Evolutionary conservation across 2,113 vertebrate genomes (phyloP).

Genomic region (Asarcornis scutulata): DNA sequence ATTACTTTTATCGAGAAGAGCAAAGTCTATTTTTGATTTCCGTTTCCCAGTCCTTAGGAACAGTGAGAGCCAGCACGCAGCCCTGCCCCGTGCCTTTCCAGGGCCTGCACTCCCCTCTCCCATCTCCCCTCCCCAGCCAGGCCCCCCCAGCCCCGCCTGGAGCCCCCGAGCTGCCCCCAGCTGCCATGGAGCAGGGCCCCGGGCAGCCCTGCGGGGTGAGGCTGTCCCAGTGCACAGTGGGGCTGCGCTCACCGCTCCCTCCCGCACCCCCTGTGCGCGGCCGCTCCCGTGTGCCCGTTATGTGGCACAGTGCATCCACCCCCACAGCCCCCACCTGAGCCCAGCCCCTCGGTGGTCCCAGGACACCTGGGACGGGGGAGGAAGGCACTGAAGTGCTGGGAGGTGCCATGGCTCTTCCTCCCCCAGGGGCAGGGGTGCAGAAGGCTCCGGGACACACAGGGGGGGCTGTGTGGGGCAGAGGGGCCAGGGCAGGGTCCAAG

Average conservation of each 20-base stretch:
- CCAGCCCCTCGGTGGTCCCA: rapidly evolving
- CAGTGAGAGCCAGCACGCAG: constrained; percentile 68
- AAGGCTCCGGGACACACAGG: rapidly evolving
- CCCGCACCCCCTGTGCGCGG: rapidly evolving
- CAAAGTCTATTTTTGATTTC: constrained; percentile 77
- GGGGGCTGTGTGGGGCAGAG: rapidly evolving
- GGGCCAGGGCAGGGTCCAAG: background rate
- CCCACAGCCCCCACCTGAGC: rapidly evolving
- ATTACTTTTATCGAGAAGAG: constrained; percentile 74
- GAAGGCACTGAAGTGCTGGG: background rate
- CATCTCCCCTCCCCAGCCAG: background rate
- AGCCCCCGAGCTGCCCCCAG: background rate
- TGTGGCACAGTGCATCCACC: rapidly evolving
- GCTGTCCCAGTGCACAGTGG: rapidly evolving
- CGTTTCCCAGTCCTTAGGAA: constrained; percentile 69
- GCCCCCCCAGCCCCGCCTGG: rapidly evolving
- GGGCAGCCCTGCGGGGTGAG: rapidly evolving
- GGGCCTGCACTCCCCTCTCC: background rate
- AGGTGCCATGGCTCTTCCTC: background rate
- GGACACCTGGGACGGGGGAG: background rate
- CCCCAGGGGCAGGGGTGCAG: rapidly evolving
- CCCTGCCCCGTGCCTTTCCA: background rate
- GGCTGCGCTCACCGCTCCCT: rapidly evolving
- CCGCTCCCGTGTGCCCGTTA: rapidly evolving
- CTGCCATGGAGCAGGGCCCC: rapidly evolving